phyloP scores from a whole-genome alignment of 2,113 vertebrate genomes.

The Sprattus sprattus region DNA sequence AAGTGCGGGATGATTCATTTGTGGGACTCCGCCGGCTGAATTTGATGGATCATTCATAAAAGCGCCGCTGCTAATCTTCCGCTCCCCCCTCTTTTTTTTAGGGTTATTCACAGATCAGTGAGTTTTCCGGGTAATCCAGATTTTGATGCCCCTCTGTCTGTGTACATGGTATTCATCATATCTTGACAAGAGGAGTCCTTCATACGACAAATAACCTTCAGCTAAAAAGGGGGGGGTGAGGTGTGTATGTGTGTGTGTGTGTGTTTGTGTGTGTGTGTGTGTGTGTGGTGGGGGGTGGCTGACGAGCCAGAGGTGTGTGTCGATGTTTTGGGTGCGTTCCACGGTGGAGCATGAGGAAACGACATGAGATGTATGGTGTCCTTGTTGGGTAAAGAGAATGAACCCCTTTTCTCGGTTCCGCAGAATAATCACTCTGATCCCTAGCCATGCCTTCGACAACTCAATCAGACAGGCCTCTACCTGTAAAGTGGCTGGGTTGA shows the following conservation, averaged over 20 bases:
- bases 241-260: slow-evolving; percentile 12
- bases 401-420: slow-evolving; percentile 70
- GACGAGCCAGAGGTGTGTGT: slow-evolving; percentile 88
- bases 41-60: slow-evolving; percentile 99
- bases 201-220: slow-evolving; percentile 99
- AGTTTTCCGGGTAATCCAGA: slow-evolving; percentile 99
- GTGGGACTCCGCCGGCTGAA: slow-evolving; percentile 97
- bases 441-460: slow-evolving; percentile 82
- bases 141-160: slow-evolving; percentile 98
- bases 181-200: slow-evolving; percentile 99
- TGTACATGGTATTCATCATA: slow-evolving; percentile 99
- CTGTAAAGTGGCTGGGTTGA: slow-evolving; percentile 83
- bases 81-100: slow-evolving; percentile 83
- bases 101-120: slow-evolving; percentile 99
- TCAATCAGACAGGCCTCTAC: slow-evolving; percentile 81
- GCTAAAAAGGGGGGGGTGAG: slow-evolving; percentile 86
- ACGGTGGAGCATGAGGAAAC: slow-evolving; percentile 91
- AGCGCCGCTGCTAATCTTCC: slow-evolving; percentile 99
- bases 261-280: slow-evolving; percentile 41
- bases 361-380: slow-evolving; percentile 89
- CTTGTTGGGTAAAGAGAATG: slow-evolving; percentile 77
- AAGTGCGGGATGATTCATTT: slow-evolving; percentile 95
- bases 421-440: slow-evolving; percentile 79
- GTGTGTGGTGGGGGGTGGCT: slow-evolving; percentile 76
- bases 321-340: slow-evolving; percentile 96